Base-by-base conservation (phyloP, 1,140 invertebrate genomes). In the Stenopsyche tienmushanensis region DNA sequence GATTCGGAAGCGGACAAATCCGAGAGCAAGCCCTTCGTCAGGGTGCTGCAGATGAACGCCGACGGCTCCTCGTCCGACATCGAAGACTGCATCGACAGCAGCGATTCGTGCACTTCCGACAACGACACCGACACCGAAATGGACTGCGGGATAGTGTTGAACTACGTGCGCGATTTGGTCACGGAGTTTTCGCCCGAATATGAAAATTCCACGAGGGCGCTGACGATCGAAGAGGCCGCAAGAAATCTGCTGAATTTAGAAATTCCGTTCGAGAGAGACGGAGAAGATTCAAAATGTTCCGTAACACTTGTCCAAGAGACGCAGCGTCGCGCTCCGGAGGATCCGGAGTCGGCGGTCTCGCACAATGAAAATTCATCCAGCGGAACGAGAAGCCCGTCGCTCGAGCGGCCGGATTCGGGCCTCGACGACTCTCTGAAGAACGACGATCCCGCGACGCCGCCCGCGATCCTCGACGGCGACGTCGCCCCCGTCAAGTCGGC, bases 11-110 rank as follows among this genome's bases (percentile, higher is more conserved):
- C n/a, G n/a, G 86, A 85, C 29, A 85, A 86, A 67, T 87, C 83
- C 23, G 85, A 88, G 50, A 82, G 85, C 1, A 85, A 86, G 10
- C 80, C 85, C 0, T 91, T 90, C 72, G 89, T 88, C 0, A 82
- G 86, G 15, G 87, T 90, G 0, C 90, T 90, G 71, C 83, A 90
- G 0, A 88, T 91, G 1, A 91, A 91, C 71, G 84, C 85, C 3
- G 83, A 84, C 44, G 83, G 84, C 24, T 82, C 86, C 0, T 87
- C 84, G 7, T 88, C 87, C 3, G 85, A 86, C 42, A 80, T 84
- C 10, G 85, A 83, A 62, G 83, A 84, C 62, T 77, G 78, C 55
- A 76, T 76, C 10, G 78, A 78, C 53, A 80, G 78, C 41, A 77
- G 82, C 72, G 73, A 84, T 68, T 81, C 78, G 24, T 83, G 85